Base-by-base conservation (phyloP, 2,888 invertebrate genomes). In the Oscheius myriophilus region DNA sequence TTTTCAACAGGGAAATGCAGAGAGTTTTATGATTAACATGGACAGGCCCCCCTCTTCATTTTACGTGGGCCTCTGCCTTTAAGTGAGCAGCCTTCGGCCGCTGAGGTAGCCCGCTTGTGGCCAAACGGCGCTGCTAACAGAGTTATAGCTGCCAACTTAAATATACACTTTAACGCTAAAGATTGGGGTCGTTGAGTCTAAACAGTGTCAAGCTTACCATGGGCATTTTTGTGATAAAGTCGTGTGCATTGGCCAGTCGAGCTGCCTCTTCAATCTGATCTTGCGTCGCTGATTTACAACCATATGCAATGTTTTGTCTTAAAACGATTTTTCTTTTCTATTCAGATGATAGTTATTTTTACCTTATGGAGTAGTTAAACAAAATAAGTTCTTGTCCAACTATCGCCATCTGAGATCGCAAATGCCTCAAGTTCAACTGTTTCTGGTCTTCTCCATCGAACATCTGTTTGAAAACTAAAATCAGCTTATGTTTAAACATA, bases 351-450 rank as follows among this genome's bases (percentile, higher is more conserved):
- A 21, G 2, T 18, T 4, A 33, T 33, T 33, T 33, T 33, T 33
- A 66, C 55, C 59, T 69, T 53, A 85, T 84, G 14, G 81, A 76
- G 59, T 78, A 78, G 67, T 82, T 79, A 67, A 82, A 83, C 12
- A 81, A 75, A 7, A 75, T 79, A 26, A 79, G 80, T 53, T 80
- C 80, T 53, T 74, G 70, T 6, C 75, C 74, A 12, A 78, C 78
- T 26, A 78, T 78, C 45, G 75, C 72, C 16, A 81, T 89, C 3
- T 92, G 91, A 0, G 91, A 90, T 69, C 96, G 90, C 12, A 93
- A 87, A 58, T 91, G 91, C 0, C 90, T 84, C 33, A 93, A 85
- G 0, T 92, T 91, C 80, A 93, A 87, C 45, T 91, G 89, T 72
- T 90, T 90, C 41, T 94, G 89, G 82, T 93, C 83, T 53, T 83